These are phyloP conservation scores for Peromyscus maniculatus DNA, from an alignment of 2,113 vertebrate species.

Conservation along the genomic window DNA sequence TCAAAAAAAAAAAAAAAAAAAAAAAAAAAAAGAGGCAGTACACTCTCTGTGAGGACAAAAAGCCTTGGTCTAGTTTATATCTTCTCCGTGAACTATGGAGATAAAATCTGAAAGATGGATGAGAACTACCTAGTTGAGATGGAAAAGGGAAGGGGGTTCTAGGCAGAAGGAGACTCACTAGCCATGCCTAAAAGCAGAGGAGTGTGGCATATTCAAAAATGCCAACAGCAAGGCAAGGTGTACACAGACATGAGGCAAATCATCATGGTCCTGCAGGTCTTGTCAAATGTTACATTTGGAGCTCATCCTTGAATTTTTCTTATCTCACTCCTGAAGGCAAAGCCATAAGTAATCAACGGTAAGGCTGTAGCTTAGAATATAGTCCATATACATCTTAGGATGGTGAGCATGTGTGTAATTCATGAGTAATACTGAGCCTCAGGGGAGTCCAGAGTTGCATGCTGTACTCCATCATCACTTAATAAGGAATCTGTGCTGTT, in stretches of 20 bases:
- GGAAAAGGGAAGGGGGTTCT: neutral
- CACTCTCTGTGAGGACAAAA: neutral
- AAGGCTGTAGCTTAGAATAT: neutral
- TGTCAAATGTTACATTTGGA: neutral
- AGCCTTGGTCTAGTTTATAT: neutral
- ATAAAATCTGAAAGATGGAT: conserved; percentile 39
- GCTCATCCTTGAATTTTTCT: neutral
- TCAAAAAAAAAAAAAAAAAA: too few relatives aligned
- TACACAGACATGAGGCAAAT: neutral
- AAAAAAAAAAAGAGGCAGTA: neutral
- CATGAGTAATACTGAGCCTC: neutral
- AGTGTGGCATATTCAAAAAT: too few relatives aligned
- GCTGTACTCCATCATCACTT: too few relatives aligned
- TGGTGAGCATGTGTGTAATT: neutral
- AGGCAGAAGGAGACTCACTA: neutral
- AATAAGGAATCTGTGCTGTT: neutral
- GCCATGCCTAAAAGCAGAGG: neutral
- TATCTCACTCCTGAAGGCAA: neutral
- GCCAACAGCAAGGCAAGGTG: neutral
- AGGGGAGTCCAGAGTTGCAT: rapidly evolving
- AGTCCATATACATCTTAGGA: neutral
- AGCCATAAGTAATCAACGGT: neutral
- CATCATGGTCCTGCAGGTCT: neutral
- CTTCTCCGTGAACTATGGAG: neutral
- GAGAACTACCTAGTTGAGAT: neutral